Conservation (phyloP, 2,113 vertebrate species). For the Seriola rivoliana region DNA sequence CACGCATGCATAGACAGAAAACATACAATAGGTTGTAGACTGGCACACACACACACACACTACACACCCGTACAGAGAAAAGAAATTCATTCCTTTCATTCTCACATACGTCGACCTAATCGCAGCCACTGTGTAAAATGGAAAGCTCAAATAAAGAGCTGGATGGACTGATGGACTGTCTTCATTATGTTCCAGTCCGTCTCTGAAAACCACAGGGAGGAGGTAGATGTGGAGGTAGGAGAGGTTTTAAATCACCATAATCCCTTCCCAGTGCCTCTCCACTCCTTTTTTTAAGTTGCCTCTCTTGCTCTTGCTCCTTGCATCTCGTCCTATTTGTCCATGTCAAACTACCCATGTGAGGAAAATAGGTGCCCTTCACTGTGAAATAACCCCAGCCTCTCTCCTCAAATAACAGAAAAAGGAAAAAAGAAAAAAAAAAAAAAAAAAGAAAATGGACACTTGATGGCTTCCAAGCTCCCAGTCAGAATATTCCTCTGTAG, state of each 20-base stretch:
- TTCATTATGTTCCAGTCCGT: conserved; percentile 68
- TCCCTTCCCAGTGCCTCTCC: conserved; percentile 56
- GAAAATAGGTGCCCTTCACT: conserved; percentile 66
- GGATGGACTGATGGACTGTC: conserved; percentile 68
- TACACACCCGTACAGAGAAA: neutral
- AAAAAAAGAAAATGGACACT: neutral
- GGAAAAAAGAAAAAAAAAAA: neutral
- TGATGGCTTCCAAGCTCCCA: conserved; percentile 17
- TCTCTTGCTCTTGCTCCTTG: conserved; percentile 34
- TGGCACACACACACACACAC: neutral
- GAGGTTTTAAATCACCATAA: conserved; percentile 76
- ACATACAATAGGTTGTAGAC: neutral
- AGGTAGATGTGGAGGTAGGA: conserved; percentile 37
- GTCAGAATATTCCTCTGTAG: conserved; percentile 39
- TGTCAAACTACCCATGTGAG: conserved; percentile 64
- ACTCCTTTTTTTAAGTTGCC: conserved; percentile 43
- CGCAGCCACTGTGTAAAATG: conserved; percentile 39
- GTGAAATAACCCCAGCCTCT: conserved; percentile 44
- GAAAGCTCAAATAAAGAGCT: conserved; percentile 55
- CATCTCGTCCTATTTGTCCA: conserved; percentile 63
- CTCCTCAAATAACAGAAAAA: conserved; percentile 16
- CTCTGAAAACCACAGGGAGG: conserved; percentile 60
- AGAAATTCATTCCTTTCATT: conserved; percentile 20
- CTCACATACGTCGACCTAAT: conserved; percentile 16
- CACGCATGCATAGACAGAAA: conserved; percentile 16